Percentiles rank a stretch among this genome's conserved stretches.
Conservation (phyloP, 1,140 invertebrate genomes). For the Anastrepha obliqua region DNA sequence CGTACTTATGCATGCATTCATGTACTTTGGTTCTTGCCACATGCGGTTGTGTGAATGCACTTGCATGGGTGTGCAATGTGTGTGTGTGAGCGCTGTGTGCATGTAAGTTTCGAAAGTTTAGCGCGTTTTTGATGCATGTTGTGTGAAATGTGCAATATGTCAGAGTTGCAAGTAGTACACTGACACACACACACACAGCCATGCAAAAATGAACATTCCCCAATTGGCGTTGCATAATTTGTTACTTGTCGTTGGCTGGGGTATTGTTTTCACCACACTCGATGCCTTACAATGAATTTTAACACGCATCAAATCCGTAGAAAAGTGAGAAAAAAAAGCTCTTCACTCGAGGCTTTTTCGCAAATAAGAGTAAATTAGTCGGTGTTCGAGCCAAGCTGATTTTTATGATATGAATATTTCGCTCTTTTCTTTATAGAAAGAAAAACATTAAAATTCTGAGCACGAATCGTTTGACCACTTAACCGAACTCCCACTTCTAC, state of each 20-base stretch:
- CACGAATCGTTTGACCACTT: too few relatives aligned
- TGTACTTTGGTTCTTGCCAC: too few relatives aligned
- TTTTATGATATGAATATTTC: too few relatives aligned
- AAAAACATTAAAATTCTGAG: too few relatives aligned
- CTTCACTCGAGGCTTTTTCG: too few relatives aligned
- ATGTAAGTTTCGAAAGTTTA: constrained; percentile 21
- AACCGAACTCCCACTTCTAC: too few relatives aligned
- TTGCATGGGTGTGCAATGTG: background rate
- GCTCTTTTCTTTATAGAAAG: too few relatives aligned
- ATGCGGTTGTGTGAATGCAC: too few relatives aligned
- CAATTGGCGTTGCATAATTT: constrained; percentile 49
- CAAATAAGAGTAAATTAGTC: too few relatives aligned
- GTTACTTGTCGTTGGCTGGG: background rate
- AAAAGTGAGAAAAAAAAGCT: background rate
- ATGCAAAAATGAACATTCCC: background rate
- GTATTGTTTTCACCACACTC: constrained; percentile 24
- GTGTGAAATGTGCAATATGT: constrained; percentile 36
- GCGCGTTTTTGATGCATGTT: constrained; percentile 29
- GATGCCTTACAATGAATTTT: background rate
- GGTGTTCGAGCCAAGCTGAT: too few relatives aligned
- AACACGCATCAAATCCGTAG: background rate
- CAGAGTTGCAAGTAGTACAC: background rate
- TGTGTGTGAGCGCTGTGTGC: background rate
- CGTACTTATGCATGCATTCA: background rate
- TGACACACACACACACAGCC: background rate